Conservation (phyloP, 2,797 vertebrate genomes). For the Mormyrops boulengeri region DNA sequence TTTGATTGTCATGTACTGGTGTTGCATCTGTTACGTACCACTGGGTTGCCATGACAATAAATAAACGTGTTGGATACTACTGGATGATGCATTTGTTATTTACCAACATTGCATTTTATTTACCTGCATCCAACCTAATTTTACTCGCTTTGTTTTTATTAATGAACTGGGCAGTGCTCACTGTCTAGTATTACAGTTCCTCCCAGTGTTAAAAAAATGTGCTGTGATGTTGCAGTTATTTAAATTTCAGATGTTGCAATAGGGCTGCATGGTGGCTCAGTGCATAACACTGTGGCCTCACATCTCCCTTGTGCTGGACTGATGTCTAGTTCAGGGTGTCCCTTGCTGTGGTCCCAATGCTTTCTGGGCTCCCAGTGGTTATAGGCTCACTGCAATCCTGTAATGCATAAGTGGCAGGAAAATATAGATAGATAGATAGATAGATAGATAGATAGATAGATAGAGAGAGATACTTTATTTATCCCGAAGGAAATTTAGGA, state of each 20-base stretch:
- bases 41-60: not conserved
- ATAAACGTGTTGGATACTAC: not conserved
- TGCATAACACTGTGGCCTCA: not conserved
- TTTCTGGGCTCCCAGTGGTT: not conserved
- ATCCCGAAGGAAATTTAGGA: too few relatives aligned
- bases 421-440: too few relatives aligned
- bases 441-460: too few relatives aligned
- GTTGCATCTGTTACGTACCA: not conserved
- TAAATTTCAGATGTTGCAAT: not conserved
- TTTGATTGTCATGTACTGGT: not conserved
- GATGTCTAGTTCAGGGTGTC: not conserved
- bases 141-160: not conserved
- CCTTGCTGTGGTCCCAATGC: not conserved
- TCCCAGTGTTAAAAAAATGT: not conserved
- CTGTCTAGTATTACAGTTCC: not conserved
- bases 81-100: not conserved
- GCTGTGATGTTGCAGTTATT: not conserved
- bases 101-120: not conserved
- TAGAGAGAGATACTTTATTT: too few relatives aligned
- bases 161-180: not conserved
- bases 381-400: not conserved
- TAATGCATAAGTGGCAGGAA: not conserved
- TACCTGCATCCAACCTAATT: not conserved
- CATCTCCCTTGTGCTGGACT: not conserved
- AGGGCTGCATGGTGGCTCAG: not conserved